These are phyloP conservation scores for Leptodactylus fallax DNA, from an alignment of 2,797 vertebrate genomes.

Conservation along the genomic window DNA sequence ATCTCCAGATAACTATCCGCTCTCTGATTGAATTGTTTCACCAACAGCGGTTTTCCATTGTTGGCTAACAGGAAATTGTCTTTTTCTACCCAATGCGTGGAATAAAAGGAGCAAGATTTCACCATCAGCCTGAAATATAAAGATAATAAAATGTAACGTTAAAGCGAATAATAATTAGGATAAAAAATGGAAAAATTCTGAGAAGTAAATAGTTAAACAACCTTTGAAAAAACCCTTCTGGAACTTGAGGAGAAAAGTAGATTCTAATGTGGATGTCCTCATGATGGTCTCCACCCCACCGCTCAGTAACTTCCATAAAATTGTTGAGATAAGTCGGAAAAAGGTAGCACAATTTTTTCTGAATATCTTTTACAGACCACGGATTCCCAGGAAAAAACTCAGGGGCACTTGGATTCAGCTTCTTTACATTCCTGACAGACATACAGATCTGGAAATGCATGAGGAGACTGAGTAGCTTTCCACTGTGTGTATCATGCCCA, in stretches of 20 bases:
- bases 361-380: constrained; percentile 62
- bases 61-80: constrained; percentile 71
- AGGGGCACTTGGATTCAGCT: constrained; percentile 72
- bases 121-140: constrained; percentile 65
- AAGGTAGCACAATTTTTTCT: constrained; percentile 70
- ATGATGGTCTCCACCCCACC: constrained; percentile 73
- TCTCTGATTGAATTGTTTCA: constrained; percentile 72
- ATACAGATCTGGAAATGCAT: constrained; percentile 80
- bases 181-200: too few species aligned
- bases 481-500: constrained; percentile 69
- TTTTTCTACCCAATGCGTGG: constrained; percentile 75
- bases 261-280: constrained; percentile 75
- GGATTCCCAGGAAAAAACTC: constrained; percentile 73
- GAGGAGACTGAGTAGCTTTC: constrained; percentile 77
- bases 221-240: constrained; percentile 63
- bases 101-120: constrained; percentile 74
- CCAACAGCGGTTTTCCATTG: constrained; percentile 73
- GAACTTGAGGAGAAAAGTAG: constrained; percentile 77
- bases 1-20: constrained; percentile 77
- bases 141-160: not conserved
- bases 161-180: too few species aligned
- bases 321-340: constrained; percentile 77
- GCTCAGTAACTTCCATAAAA: constrained; percentile 69
- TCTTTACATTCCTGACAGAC: constrained; percentile 65
- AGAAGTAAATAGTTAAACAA: too few species aligned